phyloP scores from a whole-genome alignment of 1,140 invertebrate species.

The Drosophila pseudoananassae region DNA sequence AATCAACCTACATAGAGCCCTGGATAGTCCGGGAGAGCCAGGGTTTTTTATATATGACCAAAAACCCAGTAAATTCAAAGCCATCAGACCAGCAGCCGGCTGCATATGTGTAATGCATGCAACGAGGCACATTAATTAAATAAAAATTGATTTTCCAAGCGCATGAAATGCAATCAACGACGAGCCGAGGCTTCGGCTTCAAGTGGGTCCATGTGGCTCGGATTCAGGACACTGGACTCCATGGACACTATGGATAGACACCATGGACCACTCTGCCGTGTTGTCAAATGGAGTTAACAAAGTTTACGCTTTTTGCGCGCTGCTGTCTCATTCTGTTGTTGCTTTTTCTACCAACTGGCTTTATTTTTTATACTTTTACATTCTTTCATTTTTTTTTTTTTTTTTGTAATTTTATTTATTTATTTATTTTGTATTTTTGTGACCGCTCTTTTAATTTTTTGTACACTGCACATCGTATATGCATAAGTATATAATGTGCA shows the following conservation, averaged over 20 bases:
- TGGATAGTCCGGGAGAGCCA: neutral
- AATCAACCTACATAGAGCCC: slow-evolving; percentile 4
- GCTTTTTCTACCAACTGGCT: slow-evolving; percentile 8
- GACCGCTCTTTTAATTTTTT: slow-evolving; percentile 4
- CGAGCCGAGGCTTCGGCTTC: slow-evolving; percentile 47
- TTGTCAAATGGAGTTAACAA: slow-evolving; percentile 81
- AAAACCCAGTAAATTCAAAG: neutral
- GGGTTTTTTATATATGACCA: neutral
- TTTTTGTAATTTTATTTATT: slow-evolving; percentile 10
- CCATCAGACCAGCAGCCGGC: neutral
- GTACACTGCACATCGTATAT: slow-evolving; percentile 47
- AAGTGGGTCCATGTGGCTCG: slow-evolving; percentile 62
- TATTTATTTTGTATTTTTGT: slow-evolving; percentile 32
- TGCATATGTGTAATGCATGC: slow-evolving; percentile 59
- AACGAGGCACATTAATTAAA: slow-evolving; percentile 79
- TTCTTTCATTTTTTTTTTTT: slow-evolving; percentile 24
- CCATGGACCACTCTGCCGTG: slow-evolving; percentile 25
- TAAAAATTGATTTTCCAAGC: slow-evolving; percentile 81
- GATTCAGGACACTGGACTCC: slow-evolving; percentile 22
- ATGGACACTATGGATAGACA: neutral
- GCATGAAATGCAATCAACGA: slow-evolving; percentile 79
- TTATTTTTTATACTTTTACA: slow-evolving; percentile 10
- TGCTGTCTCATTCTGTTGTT: slow-evolving; percentile 45
- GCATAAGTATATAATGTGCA: slow-evolving; percentile 78
- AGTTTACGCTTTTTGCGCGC: slow-evolving; percentile 73